A percentile compares a stretch with the other conserved stretches of the same genome.
Evolutionary conservation across 1,140 invertebrate species (phyloP).

Genomic region (Bombus impatiens): DNA sequence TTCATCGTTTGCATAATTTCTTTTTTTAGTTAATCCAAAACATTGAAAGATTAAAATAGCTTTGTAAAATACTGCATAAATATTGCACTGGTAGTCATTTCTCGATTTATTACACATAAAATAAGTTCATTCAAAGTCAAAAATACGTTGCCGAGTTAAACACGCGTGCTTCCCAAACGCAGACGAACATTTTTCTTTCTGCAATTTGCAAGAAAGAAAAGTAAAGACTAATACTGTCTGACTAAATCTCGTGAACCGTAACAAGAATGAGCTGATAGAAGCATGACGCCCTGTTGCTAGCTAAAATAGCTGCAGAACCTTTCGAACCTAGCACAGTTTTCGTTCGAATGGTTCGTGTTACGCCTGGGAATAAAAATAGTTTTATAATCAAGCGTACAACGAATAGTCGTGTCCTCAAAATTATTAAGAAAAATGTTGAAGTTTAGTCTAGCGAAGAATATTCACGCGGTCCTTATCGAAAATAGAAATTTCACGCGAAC

Average conservation of each 20-base stretch:
- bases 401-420: not conserved
- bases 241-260: slow-evolving; percentile 11
- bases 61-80: not conserved
- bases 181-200: not conserved
- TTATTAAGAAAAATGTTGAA: not conserved
- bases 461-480: not conserved
- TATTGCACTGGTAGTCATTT: not conserved
- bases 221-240: not conserved
- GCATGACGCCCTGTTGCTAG: not conserved
- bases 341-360: slow-evolving; percentile 31
- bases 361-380: slow-evolving; percentile 34
- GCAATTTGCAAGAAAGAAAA: too few species aligned
- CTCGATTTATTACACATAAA: not conserved
- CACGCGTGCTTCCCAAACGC: not conserved
- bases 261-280: slow-evolving; percentile 33
- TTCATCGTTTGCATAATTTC: not conserved
- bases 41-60: not conserved
- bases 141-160: not conserved
- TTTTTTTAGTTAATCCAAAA: not conserved
- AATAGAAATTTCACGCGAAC: not conserved
- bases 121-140: not conserved
- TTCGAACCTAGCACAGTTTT: slow-evolving; percentile 37
- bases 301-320: slow-evolving; percentile 47
- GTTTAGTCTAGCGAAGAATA: not conserved
- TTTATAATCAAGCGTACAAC: slow-evolving; percentile 31